phyloP scores from a whole-genome alignment of 2,888 invertebrate genomes.

The Epinotia demarniana region DNA sequence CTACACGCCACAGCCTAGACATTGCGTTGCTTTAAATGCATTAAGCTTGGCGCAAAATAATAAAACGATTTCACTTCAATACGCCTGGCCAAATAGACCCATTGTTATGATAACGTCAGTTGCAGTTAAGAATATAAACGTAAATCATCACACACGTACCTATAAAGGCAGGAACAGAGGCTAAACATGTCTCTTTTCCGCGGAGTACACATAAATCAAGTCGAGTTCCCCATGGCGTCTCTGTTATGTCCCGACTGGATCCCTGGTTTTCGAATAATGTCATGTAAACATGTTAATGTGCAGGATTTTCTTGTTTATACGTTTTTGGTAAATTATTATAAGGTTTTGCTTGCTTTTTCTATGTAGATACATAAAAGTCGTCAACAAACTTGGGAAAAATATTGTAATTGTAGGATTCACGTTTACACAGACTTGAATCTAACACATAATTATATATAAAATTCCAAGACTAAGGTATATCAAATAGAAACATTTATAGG shows the following conservation, averaged over 20 bases:
- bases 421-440: too few species aligned
- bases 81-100: background rate
- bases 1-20: too few species aligned
- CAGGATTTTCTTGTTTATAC: background rate
- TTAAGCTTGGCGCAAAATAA: too few species aligned
- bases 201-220: constrained; percentile 11
- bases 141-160: constrained; percentile 2
- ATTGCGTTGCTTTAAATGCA: too few species aligned
- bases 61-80: too few species aligned
- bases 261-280: constrained; percentile 5
- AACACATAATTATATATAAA: too few species aligned
- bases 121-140: constrained; percentile 11
- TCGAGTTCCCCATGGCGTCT: constrained; percentile 5
- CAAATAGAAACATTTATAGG: too few species aligned
- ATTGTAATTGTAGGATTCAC: too few species aligned
- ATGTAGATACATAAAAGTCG: background rate
- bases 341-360: background rate
- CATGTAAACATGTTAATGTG: constrained; percentile 9
- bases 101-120: background rate
- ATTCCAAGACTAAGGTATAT: too few species aligned
- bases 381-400: too few species aligned
- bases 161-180: background rate
- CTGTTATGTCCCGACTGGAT: background rate
- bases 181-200: constrained; percentile 16
- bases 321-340: background rate